Percentiles rank a stretch among this genome's conserved stretches.
Conservation (phyloP, 2,113 vertebrate genomes). For the Cavia porcellus region DNA sequence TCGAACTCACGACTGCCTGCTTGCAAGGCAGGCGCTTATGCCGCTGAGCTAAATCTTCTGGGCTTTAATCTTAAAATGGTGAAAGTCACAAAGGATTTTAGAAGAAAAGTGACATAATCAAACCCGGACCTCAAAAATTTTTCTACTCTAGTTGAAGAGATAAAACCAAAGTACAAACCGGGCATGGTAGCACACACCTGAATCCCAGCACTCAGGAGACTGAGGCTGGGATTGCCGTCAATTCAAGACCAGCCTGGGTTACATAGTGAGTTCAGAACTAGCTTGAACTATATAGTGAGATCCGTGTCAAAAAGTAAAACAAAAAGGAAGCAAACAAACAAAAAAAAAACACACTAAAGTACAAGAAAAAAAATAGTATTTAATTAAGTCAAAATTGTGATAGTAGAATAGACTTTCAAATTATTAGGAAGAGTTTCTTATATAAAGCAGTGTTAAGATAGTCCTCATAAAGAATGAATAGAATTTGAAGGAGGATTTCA, state of each 20-base stretch:
- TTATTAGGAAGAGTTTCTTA: constrained; percentile 31
- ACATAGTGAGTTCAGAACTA: background rate
- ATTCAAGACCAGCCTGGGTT: background rate
- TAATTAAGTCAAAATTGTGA: constrained; percentile 50
- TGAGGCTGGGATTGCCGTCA: background rate
- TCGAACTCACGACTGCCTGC: too few relatives aligned
- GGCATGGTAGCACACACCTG: background rate
- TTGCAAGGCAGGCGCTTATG: too few relatives aligned
- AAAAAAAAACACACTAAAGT: background rate
- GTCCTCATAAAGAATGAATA: constrained; percentile 56
- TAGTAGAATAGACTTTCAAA: background rate
- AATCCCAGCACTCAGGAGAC: background rate
- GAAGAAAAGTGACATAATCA: constrained; percentile 44
- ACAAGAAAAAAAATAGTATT: constrained; percentile 15
- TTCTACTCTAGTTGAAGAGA: background rate
- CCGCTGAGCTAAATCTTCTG: background rate
- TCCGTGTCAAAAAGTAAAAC: background rate
- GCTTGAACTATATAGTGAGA: background rate
- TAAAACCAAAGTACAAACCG: background rate
- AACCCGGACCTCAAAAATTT: constrained; percentile 39
- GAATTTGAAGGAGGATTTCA: constrained; percentile 70
- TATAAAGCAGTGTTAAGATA: constrained; percentile 21
- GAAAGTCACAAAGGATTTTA: constrained; percentile 43
- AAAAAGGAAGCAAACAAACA: background rate
- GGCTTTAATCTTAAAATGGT: constrained; percentile 58